phyloP scores from a whole-genome alignment of 92 coral and sea anemone genomes.

The Palythoa grandis region DNA sequence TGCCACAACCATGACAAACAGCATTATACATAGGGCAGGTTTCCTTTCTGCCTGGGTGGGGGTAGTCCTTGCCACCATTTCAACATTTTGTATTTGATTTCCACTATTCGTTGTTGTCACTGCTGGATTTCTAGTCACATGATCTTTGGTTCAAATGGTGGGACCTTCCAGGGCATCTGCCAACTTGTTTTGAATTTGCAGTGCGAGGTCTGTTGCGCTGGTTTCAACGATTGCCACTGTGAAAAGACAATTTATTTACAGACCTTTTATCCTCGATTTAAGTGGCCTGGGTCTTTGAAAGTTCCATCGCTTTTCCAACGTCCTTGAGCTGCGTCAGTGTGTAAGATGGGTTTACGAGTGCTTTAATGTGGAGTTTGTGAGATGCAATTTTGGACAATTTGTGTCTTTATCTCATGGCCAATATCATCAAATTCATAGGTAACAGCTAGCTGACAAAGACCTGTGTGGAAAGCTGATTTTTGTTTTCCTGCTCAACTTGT shows the following conservation, averaged over 20 bases:
- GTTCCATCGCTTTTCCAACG: constrained; percentile 52
- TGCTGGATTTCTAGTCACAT: too few relatives aligned
- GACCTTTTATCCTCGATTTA: constrained; percentile 27
- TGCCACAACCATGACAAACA: too few relatives aligned
- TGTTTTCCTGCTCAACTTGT: constrained; percentile 60
- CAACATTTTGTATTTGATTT: too few relatives aligned
- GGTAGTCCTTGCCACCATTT: too few relatives aligned
- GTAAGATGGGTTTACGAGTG: constrained; percentile 37
- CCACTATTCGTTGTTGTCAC: too few relatives aligned
- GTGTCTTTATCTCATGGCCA: constrained; percentile 61
- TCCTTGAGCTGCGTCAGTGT: constrained; percentile 53
- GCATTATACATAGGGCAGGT: too few relatives aligned
- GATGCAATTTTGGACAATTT: constrained; percentile 62
- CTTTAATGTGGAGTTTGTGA: constrained; percentile 49
- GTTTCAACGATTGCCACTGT: not conserved
- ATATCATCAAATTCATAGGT: constrained; percentile 61
- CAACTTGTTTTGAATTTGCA: too few relatives aligned
- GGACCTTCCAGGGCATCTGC: too few relatives aligned
- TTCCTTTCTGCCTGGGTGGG: too few relatives aligned
- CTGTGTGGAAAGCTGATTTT: constrained; percentile 54
- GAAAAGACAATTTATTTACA: constrained; percentile 32
- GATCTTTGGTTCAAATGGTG: too few relatives aligned
- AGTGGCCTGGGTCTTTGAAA: constrained; percentile 44
- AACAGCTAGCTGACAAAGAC: constrained; percentile 49
- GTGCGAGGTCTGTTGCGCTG: too few relatives aligned